A percentile compares a stretch with the other conserved stretches of the same genome.
Conservation (phyloP, 2,113 vertebrate species). For the Crotalus viridis region DNA sequence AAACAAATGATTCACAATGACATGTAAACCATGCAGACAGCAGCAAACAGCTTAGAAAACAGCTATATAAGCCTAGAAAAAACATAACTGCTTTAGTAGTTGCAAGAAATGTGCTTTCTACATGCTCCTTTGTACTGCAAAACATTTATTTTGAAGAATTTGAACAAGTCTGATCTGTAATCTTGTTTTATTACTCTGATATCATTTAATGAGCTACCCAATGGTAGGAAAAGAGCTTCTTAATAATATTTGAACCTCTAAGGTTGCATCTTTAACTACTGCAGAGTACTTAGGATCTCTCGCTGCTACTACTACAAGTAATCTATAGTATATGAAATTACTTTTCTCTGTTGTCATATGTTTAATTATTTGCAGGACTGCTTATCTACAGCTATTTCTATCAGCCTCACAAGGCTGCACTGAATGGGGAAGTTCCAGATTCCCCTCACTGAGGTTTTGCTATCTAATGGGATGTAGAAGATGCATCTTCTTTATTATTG, state of each 20-base stretch:
- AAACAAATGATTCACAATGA: neutral
- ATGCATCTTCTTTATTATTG: neutral
- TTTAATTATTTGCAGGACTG: neutral
- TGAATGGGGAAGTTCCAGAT: neutral
- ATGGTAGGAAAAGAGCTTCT: neutral
- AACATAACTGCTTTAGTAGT: neutral
- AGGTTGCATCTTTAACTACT: neutral
- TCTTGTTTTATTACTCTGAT: neutral
- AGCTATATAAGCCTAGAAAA: neutral
- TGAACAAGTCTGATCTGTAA: neutral
- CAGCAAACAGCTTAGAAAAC: neutral
- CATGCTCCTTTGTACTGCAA: neutral
- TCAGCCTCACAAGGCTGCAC: neutral
- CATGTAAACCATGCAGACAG: neutral
- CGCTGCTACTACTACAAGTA: neutral
- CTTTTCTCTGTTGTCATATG: neutral
- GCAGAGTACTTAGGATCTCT: neutral
- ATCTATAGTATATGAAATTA: neutral
- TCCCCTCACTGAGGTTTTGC: neutral
- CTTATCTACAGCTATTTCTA: neutral
- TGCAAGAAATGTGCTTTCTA: neutral
- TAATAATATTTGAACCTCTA: neutral
- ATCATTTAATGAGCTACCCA: neutral
- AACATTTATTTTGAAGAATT: neutral
- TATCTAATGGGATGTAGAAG: neutral